Conservation (phyloP, 2,888 invertebrate genomes). For the Idaea aversata region DNA sequence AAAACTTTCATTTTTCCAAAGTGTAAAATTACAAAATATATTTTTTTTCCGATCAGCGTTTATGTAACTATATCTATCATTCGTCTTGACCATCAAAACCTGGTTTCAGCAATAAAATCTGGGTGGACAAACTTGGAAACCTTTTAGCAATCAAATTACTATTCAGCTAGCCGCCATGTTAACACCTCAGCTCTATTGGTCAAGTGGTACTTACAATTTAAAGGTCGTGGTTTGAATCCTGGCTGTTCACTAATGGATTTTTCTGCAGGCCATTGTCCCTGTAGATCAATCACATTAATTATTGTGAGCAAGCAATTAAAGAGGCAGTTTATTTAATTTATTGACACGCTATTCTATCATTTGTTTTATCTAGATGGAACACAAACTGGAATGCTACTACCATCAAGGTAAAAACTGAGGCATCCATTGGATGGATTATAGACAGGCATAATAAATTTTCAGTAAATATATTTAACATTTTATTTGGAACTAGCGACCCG, state of each 20-base stretch:
- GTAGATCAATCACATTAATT: constrained; percentile 2
- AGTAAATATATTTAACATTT: neutral
- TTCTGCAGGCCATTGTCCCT: neutral
- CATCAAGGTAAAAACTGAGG: neutral
- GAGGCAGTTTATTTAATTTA: constrained; percentile 13
- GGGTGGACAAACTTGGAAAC: neutral
- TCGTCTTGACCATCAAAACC: neutral
- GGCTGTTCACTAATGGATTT: neutral
- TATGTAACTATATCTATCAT: too few species aligned
- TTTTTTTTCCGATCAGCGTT: neutral
- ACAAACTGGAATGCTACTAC: neutral
- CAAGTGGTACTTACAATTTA: neutral
- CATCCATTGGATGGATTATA: neutral
- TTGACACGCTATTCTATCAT: constrained; percentile 11
- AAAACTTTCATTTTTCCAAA: too few species aligned
- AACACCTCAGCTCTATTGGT: neutral
- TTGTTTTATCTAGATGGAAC: neutral
- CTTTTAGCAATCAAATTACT: neutral
- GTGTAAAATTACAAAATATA: neutral
- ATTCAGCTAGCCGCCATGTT: neutral
- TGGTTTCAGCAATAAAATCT: neutral
- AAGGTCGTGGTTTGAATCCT: neutral
- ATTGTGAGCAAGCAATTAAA: neutral
- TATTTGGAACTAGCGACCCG: too few species aligned
- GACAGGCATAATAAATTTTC: neutral